A percentile compares a stretch with the other conserved stretches of the same genome.
Evolutionary conservation across 2,113 vertebrate genomes (phyloP).

Genomic region (Heloderma charlesbogerti): DNA sequence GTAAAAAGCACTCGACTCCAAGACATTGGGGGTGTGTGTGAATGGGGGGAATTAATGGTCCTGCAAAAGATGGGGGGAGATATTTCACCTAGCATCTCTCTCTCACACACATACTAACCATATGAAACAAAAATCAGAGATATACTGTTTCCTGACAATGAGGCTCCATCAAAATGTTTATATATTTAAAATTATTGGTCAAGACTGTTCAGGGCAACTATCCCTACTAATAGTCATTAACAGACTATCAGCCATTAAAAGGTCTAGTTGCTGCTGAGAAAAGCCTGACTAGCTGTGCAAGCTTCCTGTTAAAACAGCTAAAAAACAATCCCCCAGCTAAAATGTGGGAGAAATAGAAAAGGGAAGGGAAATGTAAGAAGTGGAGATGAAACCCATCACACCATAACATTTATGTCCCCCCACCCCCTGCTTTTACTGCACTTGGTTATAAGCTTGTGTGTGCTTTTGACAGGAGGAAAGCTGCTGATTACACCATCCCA

Average conservation of each 20-base stretch:
- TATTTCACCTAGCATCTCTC: not conserved
- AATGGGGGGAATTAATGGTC: not conserved
- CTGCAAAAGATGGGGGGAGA: not conserved
- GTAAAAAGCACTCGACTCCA: not conserved
- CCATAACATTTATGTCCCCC: conserved; percentile 1
- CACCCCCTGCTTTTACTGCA: not conserved
- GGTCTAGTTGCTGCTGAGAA: not conserved
- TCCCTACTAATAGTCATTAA: not conserved
- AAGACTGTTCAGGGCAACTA: not conserved
- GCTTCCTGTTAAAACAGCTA: not conserved
- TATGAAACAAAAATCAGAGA: not conserved
- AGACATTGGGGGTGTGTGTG: no score
- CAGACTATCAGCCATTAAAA: not conserved
- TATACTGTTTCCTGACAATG: not conserved
- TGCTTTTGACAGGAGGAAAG: conserved; percentile 17
- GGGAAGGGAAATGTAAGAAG: not conserved
- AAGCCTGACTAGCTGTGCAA: not conserved
- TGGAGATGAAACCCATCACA: not conserved
- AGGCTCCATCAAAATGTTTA: not conserved
- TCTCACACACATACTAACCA: not conserved
- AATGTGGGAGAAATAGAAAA: conserved; percentile 19
- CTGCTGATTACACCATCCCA: conserved; percentile 16
- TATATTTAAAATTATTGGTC: not conserved
- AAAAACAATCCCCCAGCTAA: not conserved
- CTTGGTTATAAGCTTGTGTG: conserved; percentile 26